Percentiles rank a stretch among this genome's conserved stretches.
Evolutionary conservation across 2,113 vertebrate genomes (phyloP).

Genomic region (Pachycephala philippinensis): DNA sequence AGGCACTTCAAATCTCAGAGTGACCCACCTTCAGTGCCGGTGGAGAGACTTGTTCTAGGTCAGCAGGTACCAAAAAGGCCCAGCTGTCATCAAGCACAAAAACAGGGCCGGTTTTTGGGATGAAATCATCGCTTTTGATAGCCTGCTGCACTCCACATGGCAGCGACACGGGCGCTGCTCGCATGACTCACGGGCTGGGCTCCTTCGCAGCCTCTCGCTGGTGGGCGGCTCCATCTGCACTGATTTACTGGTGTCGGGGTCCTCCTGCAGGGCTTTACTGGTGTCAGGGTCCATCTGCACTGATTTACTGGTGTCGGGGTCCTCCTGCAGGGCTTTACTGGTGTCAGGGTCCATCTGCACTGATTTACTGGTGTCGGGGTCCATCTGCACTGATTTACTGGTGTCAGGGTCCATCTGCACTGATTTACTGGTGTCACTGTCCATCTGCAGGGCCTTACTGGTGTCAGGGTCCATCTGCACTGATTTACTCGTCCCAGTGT

Average conservation of each 20-base stretch:
- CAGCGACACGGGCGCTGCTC: neutral
- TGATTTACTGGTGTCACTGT: neutral
- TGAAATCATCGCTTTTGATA: conserved; percentile 49
- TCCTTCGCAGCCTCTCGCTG: neutral
- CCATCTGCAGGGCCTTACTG: neutral
- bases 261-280: neutral
- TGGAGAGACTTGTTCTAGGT: conserved; percentile 44
- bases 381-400: rapidly evolving
- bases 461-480: neutral
- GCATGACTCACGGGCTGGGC: conserved; percentile 16
- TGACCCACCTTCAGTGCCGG: conserved; percentile 20
- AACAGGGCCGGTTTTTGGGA: neutral
- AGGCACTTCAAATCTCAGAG: neutral
- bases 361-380: neutral
- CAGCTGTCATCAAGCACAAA: conserved; percentile 33
- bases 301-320: neutral
- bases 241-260: neutral
- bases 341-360: neutral
- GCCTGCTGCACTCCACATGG: neutral
- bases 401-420: neutral
- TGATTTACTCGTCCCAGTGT: neutral
- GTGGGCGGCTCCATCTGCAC: conserved; percentile 44
- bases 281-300: neutral
- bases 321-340: neutral
- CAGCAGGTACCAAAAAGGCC: conserved; percentile 54